Conservation (phyloP, 2,797 vertebrate genomes). For the Ceryle rudis region DNA sequence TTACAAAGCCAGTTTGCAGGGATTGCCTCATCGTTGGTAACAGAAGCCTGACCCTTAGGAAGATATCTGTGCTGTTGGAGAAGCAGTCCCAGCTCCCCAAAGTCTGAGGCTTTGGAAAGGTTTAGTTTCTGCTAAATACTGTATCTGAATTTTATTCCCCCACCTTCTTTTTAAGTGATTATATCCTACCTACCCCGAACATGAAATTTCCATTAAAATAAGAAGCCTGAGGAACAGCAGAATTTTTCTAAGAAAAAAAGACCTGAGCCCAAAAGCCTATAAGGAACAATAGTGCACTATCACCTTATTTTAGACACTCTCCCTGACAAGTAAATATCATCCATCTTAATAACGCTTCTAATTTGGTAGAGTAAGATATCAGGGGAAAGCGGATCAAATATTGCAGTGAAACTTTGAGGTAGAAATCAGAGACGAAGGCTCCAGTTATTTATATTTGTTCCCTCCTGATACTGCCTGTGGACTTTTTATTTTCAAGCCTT, state of each 20-base stretch:
- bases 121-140: not conserved
- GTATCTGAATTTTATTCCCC: not conserved
- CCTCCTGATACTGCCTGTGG: not conserved
- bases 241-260: not conserved
- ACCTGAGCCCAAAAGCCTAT: not conserved
- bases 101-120: not conserved
- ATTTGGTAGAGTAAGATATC: not conserved
- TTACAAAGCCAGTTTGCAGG: not conserved
- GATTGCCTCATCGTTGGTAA: not conserved
- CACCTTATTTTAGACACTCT: not conserved
- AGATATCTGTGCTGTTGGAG: not conserved
- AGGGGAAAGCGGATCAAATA: not conserved
- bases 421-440: not conserved
- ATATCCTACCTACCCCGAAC: not conserved
- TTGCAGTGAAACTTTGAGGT: not conserved
- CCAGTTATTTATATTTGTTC: not conserved
- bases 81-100: not conserved
- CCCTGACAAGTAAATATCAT: not conserved
- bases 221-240: not conserved
- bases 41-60: not conserved
- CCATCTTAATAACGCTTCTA: not conserved
- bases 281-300: not conserved
- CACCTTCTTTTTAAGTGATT: not conserved
- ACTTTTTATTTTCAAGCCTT: not conserved
- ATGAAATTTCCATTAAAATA: not conserved